phyloP scores from a whole-genome alignment of 1,140 invertebrate genomes.

The Choristoneura fumiferana region DNA sequence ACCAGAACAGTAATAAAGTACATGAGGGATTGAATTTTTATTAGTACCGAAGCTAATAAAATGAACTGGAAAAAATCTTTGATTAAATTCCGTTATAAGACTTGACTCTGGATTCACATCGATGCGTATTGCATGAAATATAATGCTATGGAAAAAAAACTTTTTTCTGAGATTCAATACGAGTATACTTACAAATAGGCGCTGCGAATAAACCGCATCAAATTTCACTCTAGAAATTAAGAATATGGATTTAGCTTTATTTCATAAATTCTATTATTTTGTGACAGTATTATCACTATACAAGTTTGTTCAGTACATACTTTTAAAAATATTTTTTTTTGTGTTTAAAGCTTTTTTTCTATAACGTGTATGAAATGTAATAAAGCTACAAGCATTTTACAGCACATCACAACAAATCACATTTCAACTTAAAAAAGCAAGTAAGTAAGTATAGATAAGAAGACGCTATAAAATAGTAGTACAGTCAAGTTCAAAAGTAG shows the following conservation, averaged over 20 bases:
- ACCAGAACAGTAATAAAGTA: background rate
- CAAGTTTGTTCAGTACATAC: background rate
- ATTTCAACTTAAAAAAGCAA: background rate
- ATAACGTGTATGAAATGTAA: background rate
- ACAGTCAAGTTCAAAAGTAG: no score
- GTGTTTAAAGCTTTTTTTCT: conserved; percentile 3
- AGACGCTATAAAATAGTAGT: no score
- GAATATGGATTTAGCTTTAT: background rate
- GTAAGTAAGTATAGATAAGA: no score
- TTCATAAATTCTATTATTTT: background rate
- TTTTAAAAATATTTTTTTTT: background rate
- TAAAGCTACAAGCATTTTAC: conserved; percentile 12
- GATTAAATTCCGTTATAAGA: background rate
- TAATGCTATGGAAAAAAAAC: background rate
- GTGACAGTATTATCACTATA: conserved; percentile 12
- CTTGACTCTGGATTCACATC: background rate
- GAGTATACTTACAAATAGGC: background rate
- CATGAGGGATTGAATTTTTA: conserved; percentile 13
- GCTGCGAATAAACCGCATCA: no score
- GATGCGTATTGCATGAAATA: background rate
- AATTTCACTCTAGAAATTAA: background rate
- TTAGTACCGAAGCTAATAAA: conserved; percentile 1
- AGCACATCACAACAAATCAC: conserved; percentile 12
- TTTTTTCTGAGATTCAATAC: background rate
- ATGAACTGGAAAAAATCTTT: conserved; percentile 1